Conservation (phyloP, 2,113 vertebrate species). For the Ceyx cyanopectus region DNA sequence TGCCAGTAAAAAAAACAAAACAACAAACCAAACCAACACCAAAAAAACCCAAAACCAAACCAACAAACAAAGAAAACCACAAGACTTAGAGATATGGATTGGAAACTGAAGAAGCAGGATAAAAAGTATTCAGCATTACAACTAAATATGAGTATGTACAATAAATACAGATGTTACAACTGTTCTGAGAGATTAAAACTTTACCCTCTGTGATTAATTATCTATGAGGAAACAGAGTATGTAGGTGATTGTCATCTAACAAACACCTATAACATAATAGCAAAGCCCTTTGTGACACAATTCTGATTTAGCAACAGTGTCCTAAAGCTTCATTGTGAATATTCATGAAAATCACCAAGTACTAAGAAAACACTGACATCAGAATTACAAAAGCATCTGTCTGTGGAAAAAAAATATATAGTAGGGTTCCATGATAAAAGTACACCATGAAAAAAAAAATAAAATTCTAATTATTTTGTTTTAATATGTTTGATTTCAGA, state of each 20-base stretch:
- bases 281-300: not conserved
- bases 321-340: not conserved
- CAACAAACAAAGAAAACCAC: not conserved
- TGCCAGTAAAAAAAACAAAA: not conserved
- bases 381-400: not conserved
- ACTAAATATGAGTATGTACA: not conserved
- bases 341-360: not conserved
- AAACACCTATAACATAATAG: not conserved
- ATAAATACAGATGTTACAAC: not conserved
- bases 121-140: not conserved
- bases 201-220: not conserved
- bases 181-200: not conserved
- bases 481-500: not conserved
- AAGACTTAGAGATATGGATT: not conserved
- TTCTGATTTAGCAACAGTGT: not conserved
- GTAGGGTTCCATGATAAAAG: not conserved
- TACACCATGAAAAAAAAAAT: not conserved
- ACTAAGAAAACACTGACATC: not conserved
- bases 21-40: too few relatives aligned
- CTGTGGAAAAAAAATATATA: not conserved
- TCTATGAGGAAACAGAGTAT: not conserved
- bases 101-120: not conserved
- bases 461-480: too few relatives aligned
- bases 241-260: not conserved
- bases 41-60: not conserved